Evolutionary conservation across 2,888 invertebrate genomes (phyloP), one percentile per base, ranked within the genome.

Genomic region (Fragum sueziense): DNA sequence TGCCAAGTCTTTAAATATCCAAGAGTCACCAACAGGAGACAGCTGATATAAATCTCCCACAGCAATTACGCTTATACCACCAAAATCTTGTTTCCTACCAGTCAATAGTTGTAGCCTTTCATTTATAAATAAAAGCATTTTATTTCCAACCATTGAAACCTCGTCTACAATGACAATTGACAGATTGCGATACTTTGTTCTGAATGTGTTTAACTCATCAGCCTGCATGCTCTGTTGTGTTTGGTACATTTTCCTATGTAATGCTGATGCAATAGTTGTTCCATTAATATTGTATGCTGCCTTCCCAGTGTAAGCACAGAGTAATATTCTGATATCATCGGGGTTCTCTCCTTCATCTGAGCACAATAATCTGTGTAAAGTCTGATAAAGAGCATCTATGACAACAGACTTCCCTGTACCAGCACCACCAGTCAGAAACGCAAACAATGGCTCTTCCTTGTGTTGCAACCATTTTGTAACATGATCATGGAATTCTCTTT

Each of bases 41-140:
- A 85, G 54, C 73, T 85, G 85, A 68, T 83, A 85, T 9, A 85
- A 70, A 72, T 85, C 82, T 54, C 85, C 85, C 22, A 85, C 76
- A 51, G 76, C 80, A 57, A 85, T 74, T 47, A 85, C 74, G 37
- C 80, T 78, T 22, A 74, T 62, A 33, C 82, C 80, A 70, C 82
- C 85, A 82, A 85, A 85, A 41, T 65, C 47, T 41, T 59, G 54
- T 34, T 72, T 80, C 61, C 70, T 80, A 14, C 80, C 80, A 59
- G 70, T 82, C 7, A 83, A 47, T 47, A 71, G 68, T 29, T 83
- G 72, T 20, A 85, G 75, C 54, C 85, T 75, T 52, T 71, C 33
- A 70, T 85, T 69, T 27, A 85, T 69, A 33, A 82, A 74, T 2
- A 31, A 41, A 4, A 80, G 51, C 37, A 73, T 67, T 20, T 70